phyloP scores from a whole-genome alignment of 64 coral and sea anemone species.

The Pocillopora verrucosa region DNA sequence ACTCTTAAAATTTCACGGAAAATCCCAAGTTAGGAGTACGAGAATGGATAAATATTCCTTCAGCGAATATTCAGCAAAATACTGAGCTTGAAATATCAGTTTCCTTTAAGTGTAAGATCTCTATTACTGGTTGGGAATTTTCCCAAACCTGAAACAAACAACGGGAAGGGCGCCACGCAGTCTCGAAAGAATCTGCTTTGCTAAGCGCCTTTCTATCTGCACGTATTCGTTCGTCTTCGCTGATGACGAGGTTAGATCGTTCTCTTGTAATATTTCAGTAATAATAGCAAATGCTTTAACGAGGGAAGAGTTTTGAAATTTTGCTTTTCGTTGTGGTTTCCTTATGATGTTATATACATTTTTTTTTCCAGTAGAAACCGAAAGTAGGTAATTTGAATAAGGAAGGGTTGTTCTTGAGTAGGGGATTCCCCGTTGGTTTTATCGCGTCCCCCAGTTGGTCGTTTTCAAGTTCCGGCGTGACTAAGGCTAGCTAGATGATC shows the following conservation, averaged over 20 bases:
- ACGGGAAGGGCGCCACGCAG: neutral
- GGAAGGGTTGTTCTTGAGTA: neutral
- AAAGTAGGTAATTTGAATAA: neutral
- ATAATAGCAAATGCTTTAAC: neutral
- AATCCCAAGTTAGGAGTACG: neutral
- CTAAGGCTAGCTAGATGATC: neutral
- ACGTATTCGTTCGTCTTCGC: neutral
- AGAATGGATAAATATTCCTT: neutral
- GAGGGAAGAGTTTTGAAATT: neutral
- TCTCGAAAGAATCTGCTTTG: neutral
- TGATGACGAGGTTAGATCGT: neutral
- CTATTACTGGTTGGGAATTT: neutral
- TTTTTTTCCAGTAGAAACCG: slow-evolving; percentile 7
- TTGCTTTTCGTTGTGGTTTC: neutral
- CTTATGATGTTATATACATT: neutral
- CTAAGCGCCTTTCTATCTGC: neutral
- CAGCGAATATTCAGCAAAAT: neutral
- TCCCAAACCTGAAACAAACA: neutral
- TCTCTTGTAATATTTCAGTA: neutral
- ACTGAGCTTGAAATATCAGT: neutral
- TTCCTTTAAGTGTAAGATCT: neutral
- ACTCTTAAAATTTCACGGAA: neutral
- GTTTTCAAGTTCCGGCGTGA: neutral
- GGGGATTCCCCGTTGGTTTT: neutral
- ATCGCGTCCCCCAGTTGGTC: neutral